Percentiles rank a stretch among this genome's conserved stretches.
These are phyloP conservation scores for Sander vitreus DNA, from an alignment of 2,113 vertebrate species.

Conservation along the genomic window DNA sequence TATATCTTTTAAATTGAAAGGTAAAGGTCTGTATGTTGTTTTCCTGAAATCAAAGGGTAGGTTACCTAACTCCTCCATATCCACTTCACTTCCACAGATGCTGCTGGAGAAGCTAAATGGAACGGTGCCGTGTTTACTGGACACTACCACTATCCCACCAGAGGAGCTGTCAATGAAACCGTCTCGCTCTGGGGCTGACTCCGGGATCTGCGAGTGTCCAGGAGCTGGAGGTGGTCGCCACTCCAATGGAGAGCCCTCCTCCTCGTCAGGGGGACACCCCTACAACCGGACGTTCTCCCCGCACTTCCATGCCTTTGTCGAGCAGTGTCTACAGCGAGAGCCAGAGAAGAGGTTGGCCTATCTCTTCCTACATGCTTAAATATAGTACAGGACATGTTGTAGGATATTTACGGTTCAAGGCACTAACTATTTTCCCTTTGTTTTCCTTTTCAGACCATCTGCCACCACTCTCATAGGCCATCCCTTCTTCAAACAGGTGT, in stretches of 20 bases:
- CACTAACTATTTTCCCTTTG: neutral
- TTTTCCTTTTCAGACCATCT: constrained; percentile 87
- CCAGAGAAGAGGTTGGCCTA: constrained; percentile 89
- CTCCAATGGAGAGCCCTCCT: constrained; percentile 90
- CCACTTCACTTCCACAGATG: constrained; percentile 85
- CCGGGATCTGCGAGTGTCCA: constrained; percentile 87
- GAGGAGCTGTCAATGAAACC: constrained; percentile 94
- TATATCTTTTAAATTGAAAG: neutral
- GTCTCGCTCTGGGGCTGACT: constrained; percentile 89
- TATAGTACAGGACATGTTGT: neutral
- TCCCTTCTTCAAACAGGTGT: constrained; percentile 98
- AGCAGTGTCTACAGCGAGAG: constrained; percentile 94
- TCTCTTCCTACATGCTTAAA: neutral
- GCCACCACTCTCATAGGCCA: constrained; percentile 91
- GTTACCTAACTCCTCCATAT: neutral
- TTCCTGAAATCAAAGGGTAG: neutral
- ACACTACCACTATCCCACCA: constrained; percentile 95
- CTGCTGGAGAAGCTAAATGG: constrained; percentile 97
- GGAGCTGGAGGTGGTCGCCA: constrained; percentile 82
- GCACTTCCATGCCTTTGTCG: constrained; percentile 95
- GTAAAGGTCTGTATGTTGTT: neutral
- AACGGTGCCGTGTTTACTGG: constrained; percentile 94
- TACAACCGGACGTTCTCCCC: constrained; percentile 95
- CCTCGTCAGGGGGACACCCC: constrained; percentile 86
- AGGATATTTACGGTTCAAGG: neutral